Base-by-base conservation (phyloP, 37 sponge, comb jelly and placozoan species). In the Eunapius fragilis region DNA sequence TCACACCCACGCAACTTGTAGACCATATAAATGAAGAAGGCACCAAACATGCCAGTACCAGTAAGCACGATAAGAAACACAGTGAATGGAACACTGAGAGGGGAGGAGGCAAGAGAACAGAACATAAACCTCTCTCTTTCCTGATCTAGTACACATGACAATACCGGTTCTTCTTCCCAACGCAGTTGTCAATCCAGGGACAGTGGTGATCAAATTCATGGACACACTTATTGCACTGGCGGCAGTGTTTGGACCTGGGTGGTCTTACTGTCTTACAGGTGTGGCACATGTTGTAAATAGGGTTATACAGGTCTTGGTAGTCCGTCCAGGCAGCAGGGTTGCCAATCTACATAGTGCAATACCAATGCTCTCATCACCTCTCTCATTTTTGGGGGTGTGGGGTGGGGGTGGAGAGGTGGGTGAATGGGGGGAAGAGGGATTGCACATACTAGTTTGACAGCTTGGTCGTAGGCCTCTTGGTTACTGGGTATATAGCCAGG, bases 161-260 rank as follows among this genome's bases (percentile, higher is more conserved):
- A n/a, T 67, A 94, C 94, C 96, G 92, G 76, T 95, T 97, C 6
- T 84, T 82, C 22, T 74, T 79, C 1, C 98, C 98, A 49, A 97
- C 86, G 75, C 98, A 97, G 85, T 95, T 93, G 71, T 90, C 89
- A 26, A 97, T 69, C 95, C 96, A 97, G 72, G 84, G 90, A 77
- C 98, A 97, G 79, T 97, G 98, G 77, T 97, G 98, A 83, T 97
- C 98, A 48, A 93, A 93, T 31, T 86, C 93, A 75, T 93, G 88
- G 69, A 97, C 94, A 79, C 98, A 97, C 27, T 82, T 79, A 70
- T 95, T 86, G 67, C 98, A 97, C 76, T 84, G 76, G 0, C 94
- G 85, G 69, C 98, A 97, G 89, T 97, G 98, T 76, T 92, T 94
- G 67, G 93, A 88, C 14, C 98, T 41, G 34, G 93, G 78, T 0